phyloP scores from a whole-genome alignment of 2,113 vertebrate genomes.

The Cyphomyrus plagiostoma region DNA sequence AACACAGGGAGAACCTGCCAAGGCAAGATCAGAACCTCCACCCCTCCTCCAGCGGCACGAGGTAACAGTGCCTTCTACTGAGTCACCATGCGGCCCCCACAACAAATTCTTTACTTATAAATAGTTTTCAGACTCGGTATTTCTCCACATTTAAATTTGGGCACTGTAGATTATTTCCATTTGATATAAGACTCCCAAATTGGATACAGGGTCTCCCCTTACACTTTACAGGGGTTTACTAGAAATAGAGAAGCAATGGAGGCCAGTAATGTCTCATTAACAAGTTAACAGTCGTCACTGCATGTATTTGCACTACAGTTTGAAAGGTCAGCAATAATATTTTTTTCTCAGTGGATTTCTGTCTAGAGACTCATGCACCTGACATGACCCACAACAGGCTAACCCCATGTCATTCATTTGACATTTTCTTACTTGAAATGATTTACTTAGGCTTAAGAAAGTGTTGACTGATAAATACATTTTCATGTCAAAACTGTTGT shows the following conservation, averaged over 20 bases:
- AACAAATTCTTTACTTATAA: background rate
- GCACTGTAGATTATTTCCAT: background rate
- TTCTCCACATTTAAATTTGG: background rate
- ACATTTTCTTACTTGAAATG: background rate
- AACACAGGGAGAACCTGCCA: background rate
- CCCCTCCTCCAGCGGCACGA: background rate
- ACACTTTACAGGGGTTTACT: background rate
- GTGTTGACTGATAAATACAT: background rate
- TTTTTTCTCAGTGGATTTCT: background rate
- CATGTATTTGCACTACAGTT: background rate
- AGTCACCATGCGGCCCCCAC: background rate
- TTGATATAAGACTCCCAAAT: background rate
- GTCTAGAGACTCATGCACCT: background rate
- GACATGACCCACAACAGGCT: background rate
- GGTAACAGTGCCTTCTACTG: background rate
- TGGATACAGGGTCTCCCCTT: background rate
- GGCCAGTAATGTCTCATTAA: background rate
- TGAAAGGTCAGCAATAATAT: background rate
- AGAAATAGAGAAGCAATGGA: background rate
- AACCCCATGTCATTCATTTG: background rate
- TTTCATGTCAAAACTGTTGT: background rate
- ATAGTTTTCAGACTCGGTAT: background rate
- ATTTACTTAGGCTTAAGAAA: background rate
- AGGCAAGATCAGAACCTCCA: background rate
- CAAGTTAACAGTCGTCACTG: background rate